Evolutionary conservation across 2,888 invertebrate species (phyloP).

Genomic region (Desoria tigrina): DNA sequence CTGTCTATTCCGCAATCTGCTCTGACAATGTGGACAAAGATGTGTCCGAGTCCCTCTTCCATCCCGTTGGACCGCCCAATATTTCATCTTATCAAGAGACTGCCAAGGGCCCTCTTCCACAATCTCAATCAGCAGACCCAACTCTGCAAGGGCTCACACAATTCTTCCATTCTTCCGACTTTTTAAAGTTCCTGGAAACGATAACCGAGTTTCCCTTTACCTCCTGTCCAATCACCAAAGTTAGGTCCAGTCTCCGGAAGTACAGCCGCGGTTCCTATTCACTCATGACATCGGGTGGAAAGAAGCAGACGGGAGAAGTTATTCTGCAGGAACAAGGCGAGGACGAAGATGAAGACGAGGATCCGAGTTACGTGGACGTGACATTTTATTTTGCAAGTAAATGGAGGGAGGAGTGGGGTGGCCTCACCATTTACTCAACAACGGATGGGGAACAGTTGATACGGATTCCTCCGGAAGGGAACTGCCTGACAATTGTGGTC

Average conservation of each 20-base stretch:
- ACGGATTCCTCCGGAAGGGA: constrained; percentile 47
- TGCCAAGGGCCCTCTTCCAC: constrained; percentile 19
- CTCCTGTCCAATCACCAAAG: constrained; percentile 19
- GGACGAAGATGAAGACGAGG: constrained; percentile 35
- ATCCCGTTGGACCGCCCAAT: constrained; percentile 65
- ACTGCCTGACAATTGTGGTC: constrained; percentile 48
- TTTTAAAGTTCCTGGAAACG: constrained; percentile 69
- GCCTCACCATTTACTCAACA: constrained; percentile 42
- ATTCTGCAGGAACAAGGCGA: constrained; percentile 4
- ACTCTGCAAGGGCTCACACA: constrained; percentile 59
- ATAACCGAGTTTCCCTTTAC: constrained; percentile 61
- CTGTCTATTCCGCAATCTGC: constrained; percentile 64
- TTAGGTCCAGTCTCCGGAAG: constrained; percentile 40
- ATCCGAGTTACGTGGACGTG: constrained; percentile 35
- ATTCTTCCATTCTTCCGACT: constrained; percentile 65
- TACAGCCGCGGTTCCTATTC: constrained; percentile 45
- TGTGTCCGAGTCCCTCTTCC: constrained; percentile 55
- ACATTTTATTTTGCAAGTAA: constrained; percentile 40
- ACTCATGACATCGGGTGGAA: constrained; percentile 33
- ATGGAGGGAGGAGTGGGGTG: constrained; percentile 50
- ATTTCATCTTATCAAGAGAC: constrained; percentile 29
- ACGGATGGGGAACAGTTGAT: constrained; percentile 48
- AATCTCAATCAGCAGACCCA: constrained; percentile 31
- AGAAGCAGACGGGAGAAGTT: constrained; percentile 37
- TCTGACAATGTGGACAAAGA: constrained; percentile 60